Conservation (phyloP, 53 echinoderm and acorn worm genomes). For the Temnopleurus reevesii region DNA sequence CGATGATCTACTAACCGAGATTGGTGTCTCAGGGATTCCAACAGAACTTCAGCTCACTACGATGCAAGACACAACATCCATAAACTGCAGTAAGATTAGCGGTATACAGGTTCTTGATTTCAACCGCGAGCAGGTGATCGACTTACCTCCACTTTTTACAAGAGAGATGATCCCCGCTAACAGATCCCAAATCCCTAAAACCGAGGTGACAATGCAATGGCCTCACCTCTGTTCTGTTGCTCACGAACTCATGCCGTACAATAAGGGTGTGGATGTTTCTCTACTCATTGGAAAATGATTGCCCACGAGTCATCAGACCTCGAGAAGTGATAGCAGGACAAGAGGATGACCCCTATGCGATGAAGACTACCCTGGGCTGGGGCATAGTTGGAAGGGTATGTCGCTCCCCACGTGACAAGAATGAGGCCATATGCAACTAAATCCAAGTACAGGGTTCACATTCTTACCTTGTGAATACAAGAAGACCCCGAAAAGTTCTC, state of each 20-base stretch:
- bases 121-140: too few species aligned
- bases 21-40: not conserved
- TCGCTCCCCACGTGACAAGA: not conserved
- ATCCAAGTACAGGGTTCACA: not conserved
- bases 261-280: not conserved
- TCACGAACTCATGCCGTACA: too few species aligned
- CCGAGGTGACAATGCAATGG: not conserved
- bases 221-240: not conserved
- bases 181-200: not conserved
- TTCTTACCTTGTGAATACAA: conserved; percentile 29
- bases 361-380: conserved; percentile 53
- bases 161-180: not conserved
- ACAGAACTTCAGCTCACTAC: not conserved
- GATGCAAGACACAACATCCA: too few species aligned
- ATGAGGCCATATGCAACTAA: conserved; percentile 28
- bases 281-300: not conserved
- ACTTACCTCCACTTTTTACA: too few species aligned
- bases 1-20: not conserved
- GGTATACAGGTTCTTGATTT: too few species aligned
- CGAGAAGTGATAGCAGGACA: conserved; percentile 47
- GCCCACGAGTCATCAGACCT: conserved; percentile 57
- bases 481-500: not conserved
- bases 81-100: too few species aligned
- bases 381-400: conserved; percentile 61
- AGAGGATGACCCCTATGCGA: conserved; percentile 62